Evolutionary conservation across 2,113 vertebrate genomes (phyloP).

Genomic region (Varanus salvator): DNA sequence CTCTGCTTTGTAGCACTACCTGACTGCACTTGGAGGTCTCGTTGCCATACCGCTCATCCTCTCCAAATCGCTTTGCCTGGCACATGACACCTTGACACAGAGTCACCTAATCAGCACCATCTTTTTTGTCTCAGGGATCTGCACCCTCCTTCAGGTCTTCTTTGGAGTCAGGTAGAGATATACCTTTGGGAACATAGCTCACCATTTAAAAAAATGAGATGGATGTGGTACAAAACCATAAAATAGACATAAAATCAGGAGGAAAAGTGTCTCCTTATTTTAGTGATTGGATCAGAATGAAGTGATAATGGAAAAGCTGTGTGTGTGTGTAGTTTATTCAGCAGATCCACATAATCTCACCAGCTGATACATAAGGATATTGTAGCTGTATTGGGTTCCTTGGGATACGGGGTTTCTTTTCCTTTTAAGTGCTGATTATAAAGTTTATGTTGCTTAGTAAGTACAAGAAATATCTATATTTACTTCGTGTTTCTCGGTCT

Average conservation of each 20-base stretch:
- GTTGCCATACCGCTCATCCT: constrained; percentile 92
- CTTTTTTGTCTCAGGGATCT: constrained; percentile 95
- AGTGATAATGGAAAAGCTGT: background rate
- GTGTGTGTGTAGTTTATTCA: background rate
- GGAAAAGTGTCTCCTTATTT: background rate
- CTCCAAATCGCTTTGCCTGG: constrained; percentile 90
- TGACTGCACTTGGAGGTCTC: constrained; percentile 93
- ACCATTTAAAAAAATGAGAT: background rate
- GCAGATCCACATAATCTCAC: background rate
- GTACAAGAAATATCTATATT: background rate
- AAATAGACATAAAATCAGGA: background rate
- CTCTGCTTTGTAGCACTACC: constrained; percentile 85
- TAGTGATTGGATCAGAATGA: background rate
- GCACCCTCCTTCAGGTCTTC: constrained; percentile 92
- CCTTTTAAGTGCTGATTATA: background rate
- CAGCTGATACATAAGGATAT: background rate
- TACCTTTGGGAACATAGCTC: constrained; percentile 4
- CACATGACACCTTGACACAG: constrained; percentile 92
- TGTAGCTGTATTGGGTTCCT: background rate
- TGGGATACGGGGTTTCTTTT: background rate
- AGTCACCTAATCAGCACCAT: constrained; percentile 96
- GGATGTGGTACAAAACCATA: no score
- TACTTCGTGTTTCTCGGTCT: background rate
- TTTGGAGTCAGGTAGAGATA: constrained; percentile 91
- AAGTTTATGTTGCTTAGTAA: background rate